These are phyloP conservation scores for Vanessa atalanta DNA, from an alignment of 1,140 invertebrate genomes.

Conservation along the genomic window DNA sequence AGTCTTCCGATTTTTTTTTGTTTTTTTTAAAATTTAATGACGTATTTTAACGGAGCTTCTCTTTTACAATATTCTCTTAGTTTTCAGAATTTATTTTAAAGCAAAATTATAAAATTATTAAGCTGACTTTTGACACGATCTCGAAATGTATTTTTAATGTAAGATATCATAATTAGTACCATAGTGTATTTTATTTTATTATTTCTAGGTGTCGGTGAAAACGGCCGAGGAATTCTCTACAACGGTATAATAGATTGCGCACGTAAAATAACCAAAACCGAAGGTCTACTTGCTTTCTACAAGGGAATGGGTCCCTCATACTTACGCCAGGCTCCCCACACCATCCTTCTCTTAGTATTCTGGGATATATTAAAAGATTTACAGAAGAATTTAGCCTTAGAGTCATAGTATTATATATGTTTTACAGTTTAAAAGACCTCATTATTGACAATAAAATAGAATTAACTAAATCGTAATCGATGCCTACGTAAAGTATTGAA, in stretches of 20 bases:
- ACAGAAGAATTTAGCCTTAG: conserved; percentile 47
- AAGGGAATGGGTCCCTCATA: conserved; percentile 94
- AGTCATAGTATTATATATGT: conserved; percentile 25
- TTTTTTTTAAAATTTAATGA: too few species aligned
- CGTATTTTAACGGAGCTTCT: too few species aligned
- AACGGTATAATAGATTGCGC: conserved; percentile 88
- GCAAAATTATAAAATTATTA: too few species aligned
- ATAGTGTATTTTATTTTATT: conserved; percentile 8
- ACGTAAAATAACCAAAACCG: conserved; percentile 87
- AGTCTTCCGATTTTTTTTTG: too few species aligned
- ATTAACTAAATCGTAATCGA: too few species aligned
- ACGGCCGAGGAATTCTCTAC: conserved; percentile 88
- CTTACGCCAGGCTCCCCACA: conserved; percentile 92
- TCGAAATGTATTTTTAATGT: too few species aligned
- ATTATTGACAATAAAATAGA: too few species aligned
- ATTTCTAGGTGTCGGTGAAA: conserved; percentile 79
- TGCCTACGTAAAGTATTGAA: too few species aligned
- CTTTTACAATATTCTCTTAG: too few species aligned
- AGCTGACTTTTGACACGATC: too few species aligned
- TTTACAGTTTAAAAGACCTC: not conserved
- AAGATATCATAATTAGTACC: too few species aligned
- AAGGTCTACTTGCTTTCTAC: conserved; percentile 91
- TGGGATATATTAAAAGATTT: conserved; percentile 89
- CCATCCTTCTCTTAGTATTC: conserved; percentile 91
- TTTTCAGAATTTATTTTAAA: too few species aligned